phyloP scores from a whole-genome alignment of 2,888 invertebrate genomes.

The Petrolisthes cinctipes region DNA sequence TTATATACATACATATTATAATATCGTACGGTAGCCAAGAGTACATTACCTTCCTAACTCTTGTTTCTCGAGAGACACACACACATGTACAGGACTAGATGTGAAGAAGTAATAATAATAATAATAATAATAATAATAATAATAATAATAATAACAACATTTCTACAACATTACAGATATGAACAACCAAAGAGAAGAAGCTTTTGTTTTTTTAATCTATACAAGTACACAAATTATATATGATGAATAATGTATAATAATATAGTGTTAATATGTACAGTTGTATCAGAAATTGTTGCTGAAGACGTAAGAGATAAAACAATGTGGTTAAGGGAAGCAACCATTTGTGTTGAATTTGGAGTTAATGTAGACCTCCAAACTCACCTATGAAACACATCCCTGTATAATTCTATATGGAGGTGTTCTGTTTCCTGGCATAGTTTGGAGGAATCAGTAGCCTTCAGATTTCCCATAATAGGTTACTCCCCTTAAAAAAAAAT shows the following conservation, averaged over 20 bases:
- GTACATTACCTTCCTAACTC: neutral
- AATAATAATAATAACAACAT: neutral
- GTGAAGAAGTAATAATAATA: neutral
- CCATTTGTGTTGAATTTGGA: no score
- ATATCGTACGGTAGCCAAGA: neutral
- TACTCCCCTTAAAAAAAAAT: no score
- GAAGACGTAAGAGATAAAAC: neutral
- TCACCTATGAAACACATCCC: no score
- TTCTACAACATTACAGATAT: neutral
- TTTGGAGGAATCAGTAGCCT: no score
- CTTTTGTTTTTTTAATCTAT: neutral
- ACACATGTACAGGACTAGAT: neutral
- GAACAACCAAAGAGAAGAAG: neutral
- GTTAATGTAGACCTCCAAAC: no score
- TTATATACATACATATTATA: slow-evolving; percentile 2
- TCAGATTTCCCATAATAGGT: no score
- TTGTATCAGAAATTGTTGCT: no score
- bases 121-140: neutral
- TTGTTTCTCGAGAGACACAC: neutral
- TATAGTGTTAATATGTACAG: no score
- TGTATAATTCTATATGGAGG: no score
- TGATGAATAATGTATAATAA: no score
- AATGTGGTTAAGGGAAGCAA: neutral
- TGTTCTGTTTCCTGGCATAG: no score
- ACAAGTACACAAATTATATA: neutral